These are phyloP conservation scores for Campylomormyrus numenius DNA, from an alignment of 2,113 vertebrate genomes.

Conservation along the genomic window DNA sequence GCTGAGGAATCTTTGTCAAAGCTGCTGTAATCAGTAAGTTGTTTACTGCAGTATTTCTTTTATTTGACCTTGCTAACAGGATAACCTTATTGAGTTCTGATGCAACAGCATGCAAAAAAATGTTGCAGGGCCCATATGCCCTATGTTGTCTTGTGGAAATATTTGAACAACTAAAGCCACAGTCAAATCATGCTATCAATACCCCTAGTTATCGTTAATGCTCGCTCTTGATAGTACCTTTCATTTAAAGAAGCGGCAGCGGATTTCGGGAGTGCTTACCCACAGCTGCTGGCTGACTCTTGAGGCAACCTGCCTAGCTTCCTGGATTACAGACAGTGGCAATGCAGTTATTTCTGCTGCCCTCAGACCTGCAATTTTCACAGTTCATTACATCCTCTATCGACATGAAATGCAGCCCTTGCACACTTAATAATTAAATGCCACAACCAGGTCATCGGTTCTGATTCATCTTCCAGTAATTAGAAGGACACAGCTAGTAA, in stretches of 20 bases:
- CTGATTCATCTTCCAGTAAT: background rate
- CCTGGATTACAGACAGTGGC: slow-evolving; percentile 67
- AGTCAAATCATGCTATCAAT: slow-evolving; percentile 7
- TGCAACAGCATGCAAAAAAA: slow-evolving; percentile 12
- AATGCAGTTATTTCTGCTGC: slow-evolving; percentile 83
- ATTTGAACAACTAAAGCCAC: background rate
- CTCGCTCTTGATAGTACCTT: background rate
- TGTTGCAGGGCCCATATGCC: background rate
- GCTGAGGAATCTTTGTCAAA: background rate
- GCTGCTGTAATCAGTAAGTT: slow-evolving; percentile 2
- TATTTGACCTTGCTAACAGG: slow-evolving; percentile 2
- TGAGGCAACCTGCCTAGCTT: slow-evolving; percentile 72
- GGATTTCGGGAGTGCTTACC: slow-evolving; percentile 56
- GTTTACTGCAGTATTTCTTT: background rate
- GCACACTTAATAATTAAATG: slow-evolving; percentile 5
- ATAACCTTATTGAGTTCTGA: slow-evolving; percentile 4
- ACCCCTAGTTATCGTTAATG: background rate
- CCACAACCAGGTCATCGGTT: background rate
- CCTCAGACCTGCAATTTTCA: slow-evolving; percentile 68
- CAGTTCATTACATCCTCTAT: slow-evolving; percentile 6
- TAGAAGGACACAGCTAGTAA: background rate
- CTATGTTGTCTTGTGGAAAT: background rate
- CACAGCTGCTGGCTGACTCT: slow-evolving; percentile 70
- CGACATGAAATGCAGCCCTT: background rate
- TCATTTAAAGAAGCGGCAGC: background rate